These are phyloP conservation scores for Anorthoa munda DNA, from an alignment of 2,888 invertebrate genomes.

Conservation along the genomic window DNA sequence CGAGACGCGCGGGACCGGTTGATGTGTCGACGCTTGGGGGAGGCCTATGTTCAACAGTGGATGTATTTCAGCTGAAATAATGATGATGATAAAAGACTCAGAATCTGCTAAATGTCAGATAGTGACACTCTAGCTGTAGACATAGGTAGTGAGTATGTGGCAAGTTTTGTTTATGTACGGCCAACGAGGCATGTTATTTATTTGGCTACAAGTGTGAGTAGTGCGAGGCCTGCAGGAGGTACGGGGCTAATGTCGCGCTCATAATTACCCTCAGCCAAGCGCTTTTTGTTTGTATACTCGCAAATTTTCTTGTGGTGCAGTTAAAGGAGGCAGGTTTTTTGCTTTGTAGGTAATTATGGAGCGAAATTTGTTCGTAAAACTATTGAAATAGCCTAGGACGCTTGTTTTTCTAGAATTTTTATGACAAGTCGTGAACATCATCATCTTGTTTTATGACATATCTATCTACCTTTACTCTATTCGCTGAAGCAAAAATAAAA, in stretches of 20 bases:
- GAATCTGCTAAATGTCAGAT: no score
- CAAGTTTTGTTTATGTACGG: constrained; percentile 56
- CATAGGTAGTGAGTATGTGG: constrained; percentile 7
- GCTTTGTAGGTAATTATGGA: background rate
- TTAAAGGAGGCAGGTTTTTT: constrained; percentile 1
- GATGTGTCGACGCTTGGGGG: no score
- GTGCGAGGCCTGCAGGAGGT: constrained; percentile 39
- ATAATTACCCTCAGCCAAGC: constrained; percentile 17
- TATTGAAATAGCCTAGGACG: no score
- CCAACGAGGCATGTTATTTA: constrained; percentile 58
- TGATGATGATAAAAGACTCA: no score
- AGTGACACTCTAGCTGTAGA: no score
- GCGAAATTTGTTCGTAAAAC: no score
- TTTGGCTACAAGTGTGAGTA: constrained; percentile 45
- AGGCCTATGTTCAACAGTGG: no score
- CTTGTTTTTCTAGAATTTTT: background rate
- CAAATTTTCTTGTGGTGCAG: constrained; percentile 1
- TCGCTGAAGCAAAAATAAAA: no score
- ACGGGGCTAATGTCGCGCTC: constrained; percentile 46
- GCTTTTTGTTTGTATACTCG: constrained; percentile 53
- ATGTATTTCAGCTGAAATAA: no score
- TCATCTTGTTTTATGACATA: no score
- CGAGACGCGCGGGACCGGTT: no score
- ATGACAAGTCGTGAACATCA: background rate
- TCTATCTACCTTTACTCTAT: no score